phyloP scores from a whole-genome alignment of 2,797 vertebrate species.

The Nannoperca australis region DNA sequence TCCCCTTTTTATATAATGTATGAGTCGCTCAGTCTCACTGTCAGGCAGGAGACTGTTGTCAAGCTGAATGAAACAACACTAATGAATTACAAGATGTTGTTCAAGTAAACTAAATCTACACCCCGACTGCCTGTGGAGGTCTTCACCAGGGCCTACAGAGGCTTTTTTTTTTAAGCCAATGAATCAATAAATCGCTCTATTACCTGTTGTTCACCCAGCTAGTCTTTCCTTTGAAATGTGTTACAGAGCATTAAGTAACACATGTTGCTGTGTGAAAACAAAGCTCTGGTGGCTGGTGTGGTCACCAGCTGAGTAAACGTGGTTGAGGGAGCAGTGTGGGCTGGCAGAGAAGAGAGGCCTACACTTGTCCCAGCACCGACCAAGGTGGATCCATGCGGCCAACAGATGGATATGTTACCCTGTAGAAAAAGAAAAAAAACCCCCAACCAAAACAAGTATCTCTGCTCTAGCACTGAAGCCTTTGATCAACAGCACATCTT shows the following conservation, averaged over 20 bases:
- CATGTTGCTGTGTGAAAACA: conserved; percentile 88
- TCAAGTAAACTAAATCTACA: conserved; percentile 36
- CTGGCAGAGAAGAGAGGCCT: conserved; percentile 71
- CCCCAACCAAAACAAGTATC: conserved; percentile 89
- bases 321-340: conserved; percentile 60
- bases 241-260: conserved; percentile 89
- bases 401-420: conserved; percentile 94
- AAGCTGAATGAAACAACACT: conserved; percentile 31
- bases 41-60: conserved; percentile 7
- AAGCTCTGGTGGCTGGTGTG: conserved; percentile 79
- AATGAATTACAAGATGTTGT: conserved; percentile 20
- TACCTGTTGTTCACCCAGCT: conserved; percentile 85
- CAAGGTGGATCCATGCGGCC: conserved; percentile 90
- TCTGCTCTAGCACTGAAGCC: conserved; percentile 89
- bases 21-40: conserved; percentile 18
- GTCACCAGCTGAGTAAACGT: conserved; percentile 89
- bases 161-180: conserved; percentile 56
- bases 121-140: conserved; percentile 5
- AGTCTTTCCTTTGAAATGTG: conserved; percentile 85
- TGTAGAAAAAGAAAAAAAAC: conserved; percentile 83
- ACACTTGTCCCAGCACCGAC: conserved; percentile 84
- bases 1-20: conserved; percentile 13
- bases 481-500: conserved; percentile 95
- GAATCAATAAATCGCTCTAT: conserved; percentile 83
- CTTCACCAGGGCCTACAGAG: conserved; percentile 6